Evolutionary conservation across 2,888 invertebrate genomes (phyloP).

Genomic region (Actias luna): DNA sequence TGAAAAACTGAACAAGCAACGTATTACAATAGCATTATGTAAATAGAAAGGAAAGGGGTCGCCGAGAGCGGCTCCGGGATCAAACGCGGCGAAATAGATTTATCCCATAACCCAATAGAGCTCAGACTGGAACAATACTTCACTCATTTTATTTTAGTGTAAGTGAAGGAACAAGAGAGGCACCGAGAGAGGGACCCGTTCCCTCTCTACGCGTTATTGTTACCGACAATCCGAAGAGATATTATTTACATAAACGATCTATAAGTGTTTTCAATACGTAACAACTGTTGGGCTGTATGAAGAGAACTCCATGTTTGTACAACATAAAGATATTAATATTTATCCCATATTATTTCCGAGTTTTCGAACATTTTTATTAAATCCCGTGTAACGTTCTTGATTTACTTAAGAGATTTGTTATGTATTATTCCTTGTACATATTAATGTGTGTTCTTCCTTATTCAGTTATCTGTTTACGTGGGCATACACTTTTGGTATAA

Average conservation of each 20-base stretch:
- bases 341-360: not conserved
- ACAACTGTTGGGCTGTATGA: not conserved
- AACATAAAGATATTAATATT: not conserved
- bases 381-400: not conserved
- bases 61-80: not conserved
- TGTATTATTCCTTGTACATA: too few species aligned
- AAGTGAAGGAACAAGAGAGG: not conserved
- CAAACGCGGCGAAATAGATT: not conserved
- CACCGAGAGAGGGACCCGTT: not conserved
- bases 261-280: not conserved
- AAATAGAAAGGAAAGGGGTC: not conserved
- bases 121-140: not conserved
- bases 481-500: too few species aligned
- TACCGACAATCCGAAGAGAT: not conserved
- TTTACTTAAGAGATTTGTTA: not conserved
- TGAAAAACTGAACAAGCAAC: not conserved
- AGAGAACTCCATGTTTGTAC: not conserved
- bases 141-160: not conserved
- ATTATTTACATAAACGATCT: not conserved
- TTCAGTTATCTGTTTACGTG: too few species aligned
- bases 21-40: not conserved
- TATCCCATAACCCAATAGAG: constrained; percentile 1
- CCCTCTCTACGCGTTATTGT: not conserved
- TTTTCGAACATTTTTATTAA: not conserved
- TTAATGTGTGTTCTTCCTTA: too few species aligned